Evolutionary conservation across 1,140 invertebrate genomes (phyloP).

Genomic region (Mercenaria mercenaria): DNA sequence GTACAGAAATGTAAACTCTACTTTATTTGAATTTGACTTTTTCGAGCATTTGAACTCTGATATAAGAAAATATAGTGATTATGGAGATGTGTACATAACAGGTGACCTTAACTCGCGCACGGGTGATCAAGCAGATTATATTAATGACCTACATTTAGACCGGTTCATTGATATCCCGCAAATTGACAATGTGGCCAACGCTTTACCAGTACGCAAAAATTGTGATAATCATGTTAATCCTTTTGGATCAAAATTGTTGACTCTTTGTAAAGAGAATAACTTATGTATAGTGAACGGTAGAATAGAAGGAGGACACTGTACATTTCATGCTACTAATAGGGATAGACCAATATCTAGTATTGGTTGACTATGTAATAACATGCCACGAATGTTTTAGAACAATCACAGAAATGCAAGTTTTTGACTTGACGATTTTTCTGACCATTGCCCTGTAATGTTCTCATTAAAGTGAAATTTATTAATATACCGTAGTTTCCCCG

Average conservation of each 20-base stretch:
- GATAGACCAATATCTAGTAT: slow-evolving; percentile 23
- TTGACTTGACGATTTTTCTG: background rate
- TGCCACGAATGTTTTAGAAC: background rate
- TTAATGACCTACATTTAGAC: background rate
- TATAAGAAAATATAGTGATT: background rate
- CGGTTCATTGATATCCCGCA: slow-evolving; percentile 25
- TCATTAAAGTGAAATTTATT: too few species aligned
- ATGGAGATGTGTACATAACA: background rate
- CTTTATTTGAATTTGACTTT: slow-evolving; percentile 6
- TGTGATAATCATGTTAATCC: background rate
- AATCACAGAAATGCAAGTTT: background rate
- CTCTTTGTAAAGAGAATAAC: slow-evolving; percentile 43
- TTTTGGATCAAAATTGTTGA: slow-evolving; percentile 19
- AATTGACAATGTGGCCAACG: background rate
- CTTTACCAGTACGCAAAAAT: background rate
- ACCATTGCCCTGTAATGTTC: slow-evolving; percentile 13
- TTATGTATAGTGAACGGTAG: slow-evolving; percentile 25
- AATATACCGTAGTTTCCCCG: too few species aligned
- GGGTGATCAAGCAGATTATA: background rate
- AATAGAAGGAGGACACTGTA: background rate
- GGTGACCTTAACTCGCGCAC: slow-evolving; percentile 16
- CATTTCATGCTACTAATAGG: background rate
- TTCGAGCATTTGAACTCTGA: background rate
- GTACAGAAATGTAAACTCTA: slow-evolving; percentile 21
- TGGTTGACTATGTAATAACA: slow-evolving; percentile 14